These are phyloP conservation scores for Homarus gammarus DNA, from an alignment of 2,888 invertebrate species.

Conservation along the genomic window DNA sequence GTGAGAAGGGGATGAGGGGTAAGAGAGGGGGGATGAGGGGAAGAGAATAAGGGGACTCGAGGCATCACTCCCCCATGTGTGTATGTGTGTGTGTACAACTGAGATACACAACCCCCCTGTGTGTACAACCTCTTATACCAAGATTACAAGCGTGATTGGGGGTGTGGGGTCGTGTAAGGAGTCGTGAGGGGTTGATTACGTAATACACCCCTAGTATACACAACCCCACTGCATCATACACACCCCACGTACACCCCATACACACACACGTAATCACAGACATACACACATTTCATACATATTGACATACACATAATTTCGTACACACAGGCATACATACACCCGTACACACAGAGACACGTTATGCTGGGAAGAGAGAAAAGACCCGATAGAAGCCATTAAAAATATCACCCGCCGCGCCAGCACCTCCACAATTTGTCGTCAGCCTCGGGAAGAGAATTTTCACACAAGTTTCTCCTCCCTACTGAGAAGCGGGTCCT, in stretches of 20 bases:
- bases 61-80: neutral
- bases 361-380: neutral
- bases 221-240: neutral
- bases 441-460: neutral
- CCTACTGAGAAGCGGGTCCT: neutral
- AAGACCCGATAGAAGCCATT: neutral
- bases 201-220: too few species aligned
- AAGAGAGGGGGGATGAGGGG: neutral
- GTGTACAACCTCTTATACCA: too few species aligned
- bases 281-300: neutral
- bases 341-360: too few species aligned
- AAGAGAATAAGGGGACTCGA: slow-evolving; percentile 6
- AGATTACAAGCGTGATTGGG: too few species aligned
- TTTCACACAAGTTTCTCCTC: slow-evolving; percentile 5
- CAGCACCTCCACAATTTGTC: neutral
- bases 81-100: too few species aligned
- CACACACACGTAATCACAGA: slow-evolving; percentile 12
- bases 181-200: too few species aligned
- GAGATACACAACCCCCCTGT: too few species aligned
- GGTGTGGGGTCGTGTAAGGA: too few species aligned
- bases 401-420: neutral
- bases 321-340: too few species aligned
- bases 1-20: neutral
- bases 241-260: neutral
- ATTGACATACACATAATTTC: neutral